phyloP scores from a whole-genome alignment of 2,113 vertebrate genomes.

The Otolemur garnettii region DNA sequence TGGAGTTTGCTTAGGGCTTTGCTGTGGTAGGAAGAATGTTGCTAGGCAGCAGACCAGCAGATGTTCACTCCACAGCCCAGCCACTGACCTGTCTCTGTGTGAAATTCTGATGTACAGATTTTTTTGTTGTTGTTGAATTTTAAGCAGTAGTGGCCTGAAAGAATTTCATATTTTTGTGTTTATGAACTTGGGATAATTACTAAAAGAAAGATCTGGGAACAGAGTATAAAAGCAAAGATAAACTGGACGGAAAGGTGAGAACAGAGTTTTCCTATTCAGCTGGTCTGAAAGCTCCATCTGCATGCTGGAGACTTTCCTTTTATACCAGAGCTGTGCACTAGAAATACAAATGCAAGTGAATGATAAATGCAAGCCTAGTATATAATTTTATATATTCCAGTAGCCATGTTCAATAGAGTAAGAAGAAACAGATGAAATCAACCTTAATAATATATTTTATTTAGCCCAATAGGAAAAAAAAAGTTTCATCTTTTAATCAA shows the following conservation, averaged over 20 bases:
- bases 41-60: neutral
- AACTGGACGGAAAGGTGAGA: neutral
- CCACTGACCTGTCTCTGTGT: neutral
- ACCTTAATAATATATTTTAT: neutral
- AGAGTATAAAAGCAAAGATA: neutral
- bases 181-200: slow-evolving; percentile 15
- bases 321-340: neutral
- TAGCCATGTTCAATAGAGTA: neutral
- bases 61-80: neutral
- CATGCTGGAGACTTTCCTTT: neutral
- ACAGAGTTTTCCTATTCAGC: neutral
- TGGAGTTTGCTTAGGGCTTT: neutral
- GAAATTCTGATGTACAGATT: neutral
- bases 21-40: neutral
- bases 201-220: neutral
- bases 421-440: slow-evolving; percentile 4
- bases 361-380: neutral
- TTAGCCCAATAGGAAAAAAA: neutral
- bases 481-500: neutral
- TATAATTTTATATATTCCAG: neutral
- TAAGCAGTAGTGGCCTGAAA: neutral
- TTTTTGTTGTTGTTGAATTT: neutral
- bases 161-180: neutral
- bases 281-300: neutral
- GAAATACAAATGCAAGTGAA: neutral